phyloP scores from a whole-genome alignment of 2,113 vertebrate species.

The Pungitius pungitius region DNA sequence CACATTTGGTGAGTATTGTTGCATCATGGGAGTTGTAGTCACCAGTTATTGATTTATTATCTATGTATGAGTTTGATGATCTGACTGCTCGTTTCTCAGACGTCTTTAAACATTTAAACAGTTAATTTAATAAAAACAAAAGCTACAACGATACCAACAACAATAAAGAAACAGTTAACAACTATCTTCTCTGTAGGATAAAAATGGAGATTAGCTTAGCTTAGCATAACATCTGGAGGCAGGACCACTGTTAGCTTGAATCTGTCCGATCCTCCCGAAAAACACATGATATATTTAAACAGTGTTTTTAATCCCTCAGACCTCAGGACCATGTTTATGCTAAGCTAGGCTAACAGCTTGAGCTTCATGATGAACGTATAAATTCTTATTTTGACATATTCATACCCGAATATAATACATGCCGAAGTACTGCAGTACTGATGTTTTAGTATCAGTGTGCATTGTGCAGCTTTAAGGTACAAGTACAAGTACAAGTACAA shows the following conservation, averaged over 20 bases:
- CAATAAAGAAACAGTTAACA: neutral
- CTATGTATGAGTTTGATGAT: no score
- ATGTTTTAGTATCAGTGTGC: neutral
- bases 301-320: neutral
- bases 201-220: neutral
- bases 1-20: no score
- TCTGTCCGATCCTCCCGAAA: neutral
- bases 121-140: no score
- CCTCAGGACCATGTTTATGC: conserved; percentile 4
- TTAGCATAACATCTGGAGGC: neutral
- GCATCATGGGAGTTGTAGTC: no score
- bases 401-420: neutral
- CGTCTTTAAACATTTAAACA: no score
- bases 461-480: neutral
- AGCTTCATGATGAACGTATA: neutral
- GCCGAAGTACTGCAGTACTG: neutral
- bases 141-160: neutral
- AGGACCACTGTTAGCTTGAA: neutral
- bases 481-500: no score
- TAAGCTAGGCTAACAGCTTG: conserved; percentile 7
- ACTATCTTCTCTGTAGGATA: neutral
- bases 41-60: no score
- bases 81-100: no score
- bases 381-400: neutral
- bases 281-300: neutral